Percentiles rank a stretch among this genome's conserved stretches.
Conservation (phyloP, 2,888 invertebrate genomes). For the Metalampra italica region DNA sequence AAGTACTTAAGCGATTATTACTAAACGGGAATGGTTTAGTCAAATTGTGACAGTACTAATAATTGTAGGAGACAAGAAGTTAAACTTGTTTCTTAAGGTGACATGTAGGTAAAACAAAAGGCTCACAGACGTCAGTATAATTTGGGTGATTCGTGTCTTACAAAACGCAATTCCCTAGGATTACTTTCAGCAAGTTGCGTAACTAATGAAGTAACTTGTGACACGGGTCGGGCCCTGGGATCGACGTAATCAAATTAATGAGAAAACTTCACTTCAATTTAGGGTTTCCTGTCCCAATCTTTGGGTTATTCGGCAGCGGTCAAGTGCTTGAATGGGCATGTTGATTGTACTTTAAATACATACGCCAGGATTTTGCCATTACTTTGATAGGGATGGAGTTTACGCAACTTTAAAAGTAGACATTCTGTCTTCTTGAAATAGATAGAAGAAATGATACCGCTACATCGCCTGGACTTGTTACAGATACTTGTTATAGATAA, state of each 20-base stretch:
- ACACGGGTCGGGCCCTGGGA: constrained; percentile 74
- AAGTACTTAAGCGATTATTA: too few species aligned
- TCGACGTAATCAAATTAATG: constrained; percentile 78
- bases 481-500: too few species aligned
- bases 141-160: constrained; percentile 65
- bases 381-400: too few species aligned
- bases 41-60: too few species aligned
- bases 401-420: too few species aligned
- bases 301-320: constrained; percentile 69
- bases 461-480: too few species aligned
- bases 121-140: constrained; percentile 43
- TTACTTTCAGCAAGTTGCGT: constrained; percentile 73
- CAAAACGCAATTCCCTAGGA: constrained; percentile 69
- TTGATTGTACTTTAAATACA: constrained; percentile 24
- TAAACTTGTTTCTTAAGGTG: neutral
- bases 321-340: constrained; percentile 52
- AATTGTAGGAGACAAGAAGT: too few species aligned
- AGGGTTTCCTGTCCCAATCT: constrained; percentile 72
- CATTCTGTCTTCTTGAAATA: too few species aligned
- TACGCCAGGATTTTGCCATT: neutral
- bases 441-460: too few species aligned
- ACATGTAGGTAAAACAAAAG: constrained; percentile 9
- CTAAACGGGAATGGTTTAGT: too few species aligned
- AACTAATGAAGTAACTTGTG: constrained; percentile 78
- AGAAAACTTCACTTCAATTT: constrained; percentile 77